These are phyloP conservation scores for Metalampra italica DNA, from an alignment of 2,888 invertebrate species.

Conservation along the genomic window DNA sequence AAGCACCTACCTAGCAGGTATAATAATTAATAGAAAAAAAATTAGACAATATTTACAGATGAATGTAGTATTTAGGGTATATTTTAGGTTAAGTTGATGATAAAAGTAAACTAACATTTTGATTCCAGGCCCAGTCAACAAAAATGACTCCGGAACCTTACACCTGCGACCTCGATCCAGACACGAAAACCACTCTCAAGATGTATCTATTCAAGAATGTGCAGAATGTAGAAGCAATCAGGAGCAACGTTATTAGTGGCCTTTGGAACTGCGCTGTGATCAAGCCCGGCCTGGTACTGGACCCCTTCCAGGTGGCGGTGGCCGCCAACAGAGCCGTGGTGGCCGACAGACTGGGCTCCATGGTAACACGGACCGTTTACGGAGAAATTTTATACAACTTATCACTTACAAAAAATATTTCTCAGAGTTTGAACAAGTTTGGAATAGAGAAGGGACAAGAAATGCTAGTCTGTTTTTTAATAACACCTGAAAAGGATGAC, in stretches of 20 bases:
- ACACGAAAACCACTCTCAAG: slow-evolving; percentile 56
- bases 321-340: slow-evolving; percentile 83
- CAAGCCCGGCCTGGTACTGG: slow-evolving; percentile 79
- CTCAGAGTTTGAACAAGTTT: slow-evolving; percentile 82
- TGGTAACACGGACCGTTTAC: slow-evolving; percentile 80
- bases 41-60: too few relatives aligned
- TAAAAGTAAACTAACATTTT: neutral
- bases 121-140: neutral
- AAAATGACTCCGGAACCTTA: slow-evolving; percentile 40
- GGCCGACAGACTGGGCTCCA: slow-evolving; percentile 56
- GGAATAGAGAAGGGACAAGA: slow-evolving; percentile 68
- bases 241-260: slow-evolving; percentile 75
- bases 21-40: too few relatives aligned
- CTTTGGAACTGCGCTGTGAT: slow-evolving; percentile 79
- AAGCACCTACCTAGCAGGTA: too few relatives aligned
- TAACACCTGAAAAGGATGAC: slow-evolving; percentile 28
- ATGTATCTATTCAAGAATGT: slow-evolving; percentile 79
- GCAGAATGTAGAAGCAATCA: slow-evolving; percentile 74
- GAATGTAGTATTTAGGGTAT: too few relatives aligned
- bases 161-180: slow-evolving; percentile 58
- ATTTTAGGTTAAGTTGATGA: neutral
- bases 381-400: slow-evolving; percentile 84
- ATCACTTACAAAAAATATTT: slow-evolving; percentile 83
- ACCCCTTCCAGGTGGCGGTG: slow-evolving; percentile 78
- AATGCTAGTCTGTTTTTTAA: slow-evolving; percentile 52